Evolutionary conservation across 2,888 invertebrate species (phyloP), one percentile per base, ranked within the genome.

Genomic region (Microplitis manilae): DNA sequence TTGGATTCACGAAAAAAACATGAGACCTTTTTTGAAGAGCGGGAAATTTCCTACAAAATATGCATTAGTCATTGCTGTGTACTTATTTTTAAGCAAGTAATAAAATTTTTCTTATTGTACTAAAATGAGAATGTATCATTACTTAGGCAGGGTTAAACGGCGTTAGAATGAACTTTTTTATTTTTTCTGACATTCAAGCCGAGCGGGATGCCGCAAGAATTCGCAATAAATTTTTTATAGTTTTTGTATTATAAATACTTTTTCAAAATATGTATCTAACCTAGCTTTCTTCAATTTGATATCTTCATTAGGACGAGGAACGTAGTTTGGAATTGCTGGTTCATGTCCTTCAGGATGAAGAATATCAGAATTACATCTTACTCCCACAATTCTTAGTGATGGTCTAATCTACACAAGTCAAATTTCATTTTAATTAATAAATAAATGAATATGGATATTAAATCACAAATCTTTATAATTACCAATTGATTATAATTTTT

Each of bases 251-350:
- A 7, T 5, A 59, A 59, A 13, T 9, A 59, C 30, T 30, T 30
- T 30, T 30, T 30, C 30, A 4, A 4, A 4, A 4, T 30, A 9
- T 6, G 7, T 6, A 13, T 59, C 4, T 8, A 7, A 73, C 73
- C 73, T 73, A 5, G 73, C 62, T 62, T 62, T 62, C 6, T 62
- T 62, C 6, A 62, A 8, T 7, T 62, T 15, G 20, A 15, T 62
- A 15, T 20, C 20, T 15, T 62, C 62, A 8, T 20, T 7, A 17
- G 2, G 2, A 62, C 62, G 62, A 15, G 62, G 17, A 7, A 20
- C 6, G n/a, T 62, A 62, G 5, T 4, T n/a, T 6, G 62, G 62
- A 62, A 62, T 62, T 62, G 62, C 17, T 62, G 62, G 62, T 62
- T 62, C 62, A 62, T 62, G 9, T 2, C 62, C 62, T 2, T n/a